These are phyloP conservation scores for Diorhabda sublineata DNA, from an alignment of 1,140 invertebrate species.

Conservation along the genomic window DNA sequence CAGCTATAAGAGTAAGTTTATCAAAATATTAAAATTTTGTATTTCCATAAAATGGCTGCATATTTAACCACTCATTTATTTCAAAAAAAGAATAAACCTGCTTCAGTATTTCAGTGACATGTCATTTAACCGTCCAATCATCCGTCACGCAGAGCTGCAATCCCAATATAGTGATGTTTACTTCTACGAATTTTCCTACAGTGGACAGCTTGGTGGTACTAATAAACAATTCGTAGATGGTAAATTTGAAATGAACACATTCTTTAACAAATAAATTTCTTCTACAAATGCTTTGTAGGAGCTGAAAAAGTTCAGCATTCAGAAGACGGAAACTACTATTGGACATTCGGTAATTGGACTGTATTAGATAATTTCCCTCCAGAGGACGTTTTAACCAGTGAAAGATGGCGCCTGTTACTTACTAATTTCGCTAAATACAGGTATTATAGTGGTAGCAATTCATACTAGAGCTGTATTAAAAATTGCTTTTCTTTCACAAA, in stretches of 20 bases:
- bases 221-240: slow-evolving; percentile 9
- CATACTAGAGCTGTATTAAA: neutral
- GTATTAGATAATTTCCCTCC: neutral
- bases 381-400: neutral
- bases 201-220: slow-evolving; percentile 12
- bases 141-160: slow-evolving; percentile 31
- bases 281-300: neutral
- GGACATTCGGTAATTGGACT: slow-evolving; percentile 7
- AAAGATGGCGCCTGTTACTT: neutral
- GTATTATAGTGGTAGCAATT: neutral
- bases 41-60: neutral
- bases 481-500: neutral
- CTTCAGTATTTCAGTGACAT: slow-evolving; percentile 29
- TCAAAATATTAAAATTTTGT: neutral
- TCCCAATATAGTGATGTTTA: slow-evolving; percentile 29
- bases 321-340: slow-evolving; percentile 24
- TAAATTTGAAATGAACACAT: neutral
- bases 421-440: slow-evolving; percentile 16
- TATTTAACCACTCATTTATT: too few species aligned
- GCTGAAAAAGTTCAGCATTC: slow-evolving; percentile 19
- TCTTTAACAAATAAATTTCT: too few species aligned
- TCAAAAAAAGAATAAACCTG: neutral
- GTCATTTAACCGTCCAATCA: slow-evolving; percentile 17
- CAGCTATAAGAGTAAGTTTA: neutral
- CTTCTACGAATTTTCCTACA: slow-evolving; percentile 34